Evolutionary conservation across 2,797 vertebrate genomes (phyloP).

Genomic region (Cirrhinus molitorella): DNA sequence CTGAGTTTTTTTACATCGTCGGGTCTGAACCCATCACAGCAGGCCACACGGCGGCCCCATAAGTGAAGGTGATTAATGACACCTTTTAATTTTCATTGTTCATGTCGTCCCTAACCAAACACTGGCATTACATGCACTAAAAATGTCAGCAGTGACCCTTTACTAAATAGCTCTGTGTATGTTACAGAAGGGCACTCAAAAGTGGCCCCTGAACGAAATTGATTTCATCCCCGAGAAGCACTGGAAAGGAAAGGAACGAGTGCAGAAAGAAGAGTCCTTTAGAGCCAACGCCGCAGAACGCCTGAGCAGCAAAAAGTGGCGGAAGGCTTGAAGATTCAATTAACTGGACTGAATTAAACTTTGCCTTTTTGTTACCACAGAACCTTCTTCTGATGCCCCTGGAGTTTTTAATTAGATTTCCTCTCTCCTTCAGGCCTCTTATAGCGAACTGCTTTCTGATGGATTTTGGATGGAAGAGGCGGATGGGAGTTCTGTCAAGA

Average conservation of each 20-base stretch:
- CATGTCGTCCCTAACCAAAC: conserved; percentile 14
- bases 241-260: conserved; percentile 8
- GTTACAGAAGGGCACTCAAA: conserved; percentile 28
- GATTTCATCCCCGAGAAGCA: conserved; percentile 35
- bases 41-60: background rate
- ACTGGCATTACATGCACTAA: conserved; percentile 14
- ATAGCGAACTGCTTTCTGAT: conserved; percentile 40
- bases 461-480: conserved; percentile 43
- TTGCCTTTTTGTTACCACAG: conserved; percentile 56
- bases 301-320: conserved; percentile 53
- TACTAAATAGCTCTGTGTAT: conserved; percentile 42
- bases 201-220: conserved; percentile 32
- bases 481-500: conserved; percentile 22
- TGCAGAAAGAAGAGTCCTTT: conserved; percentile 45
- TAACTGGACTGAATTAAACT: conserved; percentile 64
- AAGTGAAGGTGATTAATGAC: conserved; percentile 51
- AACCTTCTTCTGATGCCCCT: conserved; percentile 49
- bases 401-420: conserved; percentile 63
- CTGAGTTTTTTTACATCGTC: background rate
- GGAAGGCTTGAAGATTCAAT: conserved; percentile 60
- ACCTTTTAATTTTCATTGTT: conserved; percentile 29
- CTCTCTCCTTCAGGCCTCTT: conserved; percentile 39
- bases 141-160: conserved; percentile 31
- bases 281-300: conserved; percentile 10
- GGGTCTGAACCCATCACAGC: conserved; percentile 11